Base-by-base conservation (phyloP, 2,888 invertebrate species). In the Drosophila prostipennis region DNA sequence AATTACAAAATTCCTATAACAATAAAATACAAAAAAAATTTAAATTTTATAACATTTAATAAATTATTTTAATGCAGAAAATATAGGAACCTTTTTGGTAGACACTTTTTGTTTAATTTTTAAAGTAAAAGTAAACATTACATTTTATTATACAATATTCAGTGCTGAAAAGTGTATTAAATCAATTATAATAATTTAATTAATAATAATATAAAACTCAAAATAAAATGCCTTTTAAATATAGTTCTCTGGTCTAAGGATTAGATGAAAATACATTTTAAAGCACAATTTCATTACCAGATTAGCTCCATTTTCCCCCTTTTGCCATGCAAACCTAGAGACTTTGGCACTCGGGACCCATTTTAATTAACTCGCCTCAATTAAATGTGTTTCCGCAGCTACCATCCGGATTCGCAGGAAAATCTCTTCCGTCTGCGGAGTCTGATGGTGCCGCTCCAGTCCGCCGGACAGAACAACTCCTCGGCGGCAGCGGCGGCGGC, bases 371-470 rank as follows among this genome's bases (percentile, higher is more conserved):
- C 77, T 64, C 58, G 64, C 88, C 77, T 59, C 70, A 75, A 93
- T 93, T 78, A 92, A 92, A 74, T 83, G 77, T 71, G 49, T 56
- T 39, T 37, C 19, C 32, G 6, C 69, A 96, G 96, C 79, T 93
- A 93, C 79, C 93, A 93, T 70, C 92, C 93, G 72, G 92, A 93
- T 58, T 93, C 93, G 29, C 93, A 93, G 56, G 94, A 95, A 85
- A 94, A 94, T 80, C 92, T 94, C 78, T 94, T 94, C 89, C 92
- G 94, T 76, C 91, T 94, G 80, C 92, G 94, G 80, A 94, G 93
- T 84, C 92, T 94, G 74, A 93, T 94, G 91, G 93, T 90, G 70
- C 92, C 92, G 72, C 83, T 91, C 60, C 91, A 91, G 65, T 81
- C 91, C 42, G 85, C 90, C 56, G 86, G 81, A 40, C 91, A 91